Base-by-base conservation (phyloP, 2,888 invertebrate species). In the Plebejus argus region DNA sequence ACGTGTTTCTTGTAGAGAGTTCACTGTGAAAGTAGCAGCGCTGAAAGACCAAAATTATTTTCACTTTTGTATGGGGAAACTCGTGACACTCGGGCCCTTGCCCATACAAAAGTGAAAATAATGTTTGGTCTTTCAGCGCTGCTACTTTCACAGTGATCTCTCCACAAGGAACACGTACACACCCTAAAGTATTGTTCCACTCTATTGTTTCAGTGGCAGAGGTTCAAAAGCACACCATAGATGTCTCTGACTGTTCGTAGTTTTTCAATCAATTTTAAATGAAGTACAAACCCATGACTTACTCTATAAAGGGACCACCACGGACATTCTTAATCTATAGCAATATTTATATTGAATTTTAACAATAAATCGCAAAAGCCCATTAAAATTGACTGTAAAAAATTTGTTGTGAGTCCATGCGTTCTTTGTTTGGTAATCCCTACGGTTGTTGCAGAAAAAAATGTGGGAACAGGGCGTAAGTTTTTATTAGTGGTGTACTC, bases 331-430 rank as follows among this genome's bases (percentile, higher is more conserved):
- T 33, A 66, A 66, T 33, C 28, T 66, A 18, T 18, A 33, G 66
- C 18, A 33, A 66, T 66, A 66, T 66, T 66, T 66, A 66, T 28
- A 66, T 72, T 72, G 72, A 49, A 72, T 76, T 39, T 39, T 7
- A 76, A 76, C 76, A 61, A 76, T 76, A 58, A 61, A 76, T 85
- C 87, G 83, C 81, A 82, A 83, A 86, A 92, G 92, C 91, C 90
- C 88, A 92, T 93, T 91, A 91, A 90, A 87, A 81, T 82, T 85
- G 82, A 84, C 86, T 80, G 87, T 88, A 92, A 92, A 92, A 91
- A 90, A 84, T 85, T 87, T 88, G 90, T 89, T 90, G 91, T 91
- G 92, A 90, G 92, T 91, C 87, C 80, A 89, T 84, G 85, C 85
- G 83, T 83, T 79, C 90, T 87, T 93, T 93, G 92, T 93, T 90